phyloP scores from a whole-genome alignment of 2,888 invertebrate genomes.

The Acleris holmiana region DNA sequence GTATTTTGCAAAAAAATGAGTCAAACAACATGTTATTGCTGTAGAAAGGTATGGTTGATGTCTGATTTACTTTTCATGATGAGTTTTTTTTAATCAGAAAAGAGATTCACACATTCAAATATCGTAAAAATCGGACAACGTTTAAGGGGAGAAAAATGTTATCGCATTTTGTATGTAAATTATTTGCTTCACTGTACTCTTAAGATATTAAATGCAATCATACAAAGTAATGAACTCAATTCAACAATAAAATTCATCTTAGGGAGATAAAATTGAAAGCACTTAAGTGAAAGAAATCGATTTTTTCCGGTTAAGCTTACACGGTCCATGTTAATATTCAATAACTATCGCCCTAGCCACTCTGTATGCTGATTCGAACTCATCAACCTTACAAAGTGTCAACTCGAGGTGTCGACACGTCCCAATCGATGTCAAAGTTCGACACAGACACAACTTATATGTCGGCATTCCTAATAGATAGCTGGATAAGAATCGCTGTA shows the following conservation, averaged over 20 bases:
- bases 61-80: background rate
- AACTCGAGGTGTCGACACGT: slow-evolving; percentile 38
- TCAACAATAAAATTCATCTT: background rate
- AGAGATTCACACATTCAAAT: too few relatives aligned
- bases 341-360: slow-evolving; percentile 14
- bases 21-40: slow-evolving; percentile 6
- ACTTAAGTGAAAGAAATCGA: slow-evolving; percentile 15
- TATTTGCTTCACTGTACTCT: too few relatives aligned
- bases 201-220: too few relatives aligned
- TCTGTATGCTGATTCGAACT: slow-evolving; percentile 21
- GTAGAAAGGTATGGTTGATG: background rate
- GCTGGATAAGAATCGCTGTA: slow-evolving; percentile 49
- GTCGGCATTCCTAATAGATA: slow-evolving; percentile 41
- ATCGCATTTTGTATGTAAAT: too few relatives aligned
- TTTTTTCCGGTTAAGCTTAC: slow-evolving; percentile 12
- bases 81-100: too few relatives aligned
- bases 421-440: slow-evolving; percentile 56
- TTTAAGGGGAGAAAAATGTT: too few relatives aligned
- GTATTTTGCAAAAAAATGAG: slow-evolving; percentile 1
- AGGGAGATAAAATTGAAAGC: slow-evolving; percentile 16
- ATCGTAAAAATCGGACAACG: too few relatives aligned
- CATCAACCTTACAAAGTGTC: slow-evolving; percentile 35
- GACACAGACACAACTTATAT: slow-evolving; percentile 45
- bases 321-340: slow-evolving; percentile 17
- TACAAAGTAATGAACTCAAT: too few relatives aligned